Evolutionary conservation across 2,888 invertebrate genomes (phyloP), one percentile per base, ranked within the genome.

Genomic region (Ophion obscuratus): DNA sequence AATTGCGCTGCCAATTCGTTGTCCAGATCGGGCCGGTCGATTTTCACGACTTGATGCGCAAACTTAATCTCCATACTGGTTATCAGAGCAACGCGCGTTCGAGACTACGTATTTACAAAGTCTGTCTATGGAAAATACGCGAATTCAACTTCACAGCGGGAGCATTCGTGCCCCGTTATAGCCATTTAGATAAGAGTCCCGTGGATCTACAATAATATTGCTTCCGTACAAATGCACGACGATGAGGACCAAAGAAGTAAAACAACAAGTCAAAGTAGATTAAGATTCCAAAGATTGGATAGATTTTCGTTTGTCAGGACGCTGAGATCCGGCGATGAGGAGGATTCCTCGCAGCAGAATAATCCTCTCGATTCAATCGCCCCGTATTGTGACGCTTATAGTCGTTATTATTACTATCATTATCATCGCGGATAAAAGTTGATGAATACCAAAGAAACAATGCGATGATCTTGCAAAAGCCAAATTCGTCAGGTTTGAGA

Each of bases 201-300:
- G 53, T 76, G 31, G 57, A 47, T 47, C 66, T 66, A 61, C 64
- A 57, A 77, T 20, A 31, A 66, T 36, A 64, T 47, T 47, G 70
- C 24, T 74, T 31, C n/a, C 57, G 57, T 24, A 75, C 70, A 36
- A 62, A 75, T 24, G 61, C 24, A 53, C 76, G 76, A 75, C 64
- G 76, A 75, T 67, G 82, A 85, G 85, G 85, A 85, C 85, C 85
- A 85, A 85, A 57, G 67, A 47, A 67, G 47, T 47, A 47, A 57
- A 68, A 67, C 31, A 80, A 67, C 68, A 57, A 81, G 71, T 77
- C 40, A 83, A 76, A 61, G 59, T 85, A 82, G 67, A 71, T 71
- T 83, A 85, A 80, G 53, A 73, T 47, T 62, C 20, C 36, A 44
- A 44, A 79, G 73, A 67, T 53, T 76, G 64, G 40, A 73, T 44